Evolutionary conservation across 64 coral and sea anemone genomes (phyloP).

Genomic region (Trachythela sp.): DNA sequence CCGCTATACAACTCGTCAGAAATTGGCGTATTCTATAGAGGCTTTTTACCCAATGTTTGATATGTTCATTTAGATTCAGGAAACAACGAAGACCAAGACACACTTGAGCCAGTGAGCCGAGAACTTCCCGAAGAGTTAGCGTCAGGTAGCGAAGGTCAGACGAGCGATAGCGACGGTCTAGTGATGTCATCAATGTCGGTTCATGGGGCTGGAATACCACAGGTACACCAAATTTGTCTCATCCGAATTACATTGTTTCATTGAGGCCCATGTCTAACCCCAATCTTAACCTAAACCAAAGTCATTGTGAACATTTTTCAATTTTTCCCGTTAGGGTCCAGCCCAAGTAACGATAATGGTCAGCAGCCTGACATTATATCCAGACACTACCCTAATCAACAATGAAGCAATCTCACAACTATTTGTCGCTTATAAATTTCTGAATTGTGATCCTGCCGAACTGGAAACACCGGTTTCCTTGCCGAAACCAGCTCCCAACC

Average conservation of each 20-base stretch:
- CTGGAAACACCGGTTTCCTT: conserved; percentile 89
- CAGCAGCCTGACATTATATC: conserved; percentile 65
- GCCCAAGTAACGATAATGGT: conserved; percentile 63
- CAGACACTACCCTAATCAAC: conserved; percentile 47
- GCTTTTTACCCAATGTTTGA: neutral
- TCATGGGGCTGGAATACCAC: conserved; percentile 36
- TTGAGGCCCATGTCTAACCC: too few relatives aligned
- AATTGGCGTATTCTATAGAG: too few relatives aligned
- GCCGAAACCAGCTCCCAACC: conserved; percentile 69
- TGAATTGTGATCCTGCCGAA: conserved; percentile 88
- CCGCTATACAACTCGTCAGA: too few relatives aligned
- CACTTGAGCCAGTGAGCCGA: neutral
- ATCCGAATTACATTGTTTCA: neutral
- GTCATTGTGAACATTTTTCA: neutral
- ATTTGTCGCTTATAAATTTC: conserved; percentile 82
- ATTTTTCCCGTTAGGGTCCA: conserved; percentile 39
- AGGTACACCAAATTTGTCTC: conserved; percentile 34
- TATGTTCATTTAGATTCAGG: neutral
- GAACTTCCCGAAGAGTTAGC: conserved; percentile 17
- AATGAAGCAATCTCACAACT: conserved; percentile 62
- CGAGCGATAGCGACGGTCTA: conserved; percentile 72
- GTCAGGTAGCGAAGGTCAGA: conserved; percentile 55
- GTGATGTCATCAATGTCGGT: conserved; percentile 68
- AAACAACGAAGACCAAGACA: neutral
- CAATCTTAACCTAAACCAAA: neutral